These are phyloP conservation scores for Peribatodes rhomboidaria DNA, from an alignment of 2,888 invertebrate species.

Conservation along the genomic window DNA sequence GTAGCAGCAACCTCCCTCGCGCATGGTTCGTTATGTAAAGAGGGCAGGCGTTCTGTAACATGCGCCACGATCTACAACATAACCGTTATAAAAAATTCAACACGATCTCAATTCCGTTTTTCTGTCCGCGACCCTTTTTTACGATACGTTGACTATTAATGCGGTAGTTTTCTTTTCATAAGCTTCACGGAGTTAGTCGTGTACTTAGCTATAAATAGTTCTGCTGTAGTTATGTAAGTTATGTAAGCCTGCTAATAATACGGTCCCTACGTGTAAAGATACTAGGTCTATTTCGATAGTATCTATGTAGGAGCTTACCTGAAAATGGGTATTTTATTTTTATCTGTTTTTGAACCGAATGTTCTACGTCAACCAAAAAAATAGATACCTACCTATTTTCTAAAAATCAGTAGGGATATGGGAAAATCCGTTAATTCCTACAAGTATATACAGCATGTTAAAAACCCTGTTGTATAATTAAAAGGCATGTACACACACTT, in stretches of 20 bases:
- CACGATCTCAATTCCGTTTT: conserved; percentile 70
- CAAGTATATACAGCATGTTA: no score
- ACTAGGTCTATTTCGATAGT: no score
- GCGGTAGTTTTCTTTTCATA: conserved; percentile 62
- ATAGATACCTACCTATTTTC: no score
- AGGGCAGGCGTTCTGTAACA: conserved; percentile 61
- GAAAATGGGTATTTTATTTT: no score
- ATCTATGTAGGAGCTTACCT: no score
- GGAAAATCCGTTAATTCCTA: neutral
- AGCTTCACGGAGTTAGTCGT: conserved; percentile 41
- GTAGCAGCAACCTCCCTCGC: conserved; percentile 63
- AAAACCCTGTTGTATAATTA: no score
- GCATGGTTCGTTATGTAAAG: conserved; percentile 68
- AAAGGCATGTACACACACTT: no score
- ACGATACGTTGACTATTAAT: conserved; percentile 62
- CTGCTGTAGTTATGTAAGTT: neutral
- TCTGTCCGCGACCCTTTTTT: conserved; percentile 66
- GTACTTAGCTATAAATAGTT: no score
- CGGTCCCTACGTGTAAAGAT: no score
- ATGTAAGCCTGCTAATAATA: no score
- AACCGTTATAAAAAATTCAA: conserved; percentile 76
- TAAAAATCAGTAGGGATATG: neutral
- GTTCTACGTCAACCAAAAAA: no score
- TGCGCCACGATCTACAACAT: conserved; percentile 66
- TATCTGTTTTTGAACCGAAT: no score